Conservation (phyloP, 2,888 invertebrate genomes). For the Sepioteuthis lessoniana region DNA sequence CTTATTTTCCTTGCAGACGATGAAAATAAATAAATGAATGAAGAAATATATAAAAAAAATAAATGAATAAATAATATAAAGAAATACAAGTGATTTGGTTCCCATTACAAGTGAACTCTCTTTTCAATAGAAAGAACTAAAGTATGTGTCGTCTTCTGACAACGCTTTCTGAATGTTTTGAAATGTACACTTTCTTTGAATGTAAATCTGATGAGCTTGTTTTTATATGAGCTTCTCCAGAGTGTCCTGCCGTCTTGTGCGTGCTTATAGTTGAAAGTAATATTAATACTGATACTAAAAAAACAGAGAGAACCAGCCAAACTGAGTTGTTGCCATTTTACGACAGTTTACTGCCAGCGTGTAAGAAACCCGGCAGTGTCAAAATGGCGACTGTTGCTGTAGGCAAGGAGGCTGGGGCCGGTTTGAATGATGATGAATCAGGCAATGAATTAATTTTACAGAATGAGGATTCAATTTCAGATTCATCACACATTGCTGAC, state of each 20-base stretch:
- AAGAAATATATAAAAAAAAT: too few species aligned
- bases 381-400: conserved; percentile 14
- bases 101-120: too few species aligned
- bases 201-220: neutral
- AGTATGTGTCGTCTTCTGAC: neutral
- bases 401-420: neutral
- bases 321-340: neutral
- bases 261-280: neutral
- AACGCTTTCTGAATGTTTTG: neutral
- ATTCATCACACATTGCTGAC: neutral
- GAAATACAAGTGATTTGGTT: too few species aligned
- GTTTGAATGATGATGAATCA: neutral
- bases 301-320: neutral
- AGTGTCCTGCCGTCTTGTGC: neutral
- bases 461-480: neutral
- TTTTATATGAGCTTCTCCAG: conserved; percentile 2
- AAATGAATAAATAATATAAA: too few species aligned
- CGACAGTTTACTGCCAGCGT: conserved; percentile 42
- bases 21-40: too few species aligned
- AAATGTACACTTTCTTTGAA: neutral
- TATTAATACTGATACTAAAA: neutral
- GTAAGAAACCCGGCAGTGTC: conserved; percentile 37
- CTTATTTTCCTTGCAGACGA: too few species aligned
- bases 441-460: neutral
- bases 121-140: too few species aligned